Conservation (phyloP, 2,113 vertebrate genomes). For the Talpa occidentalis region DNA sequence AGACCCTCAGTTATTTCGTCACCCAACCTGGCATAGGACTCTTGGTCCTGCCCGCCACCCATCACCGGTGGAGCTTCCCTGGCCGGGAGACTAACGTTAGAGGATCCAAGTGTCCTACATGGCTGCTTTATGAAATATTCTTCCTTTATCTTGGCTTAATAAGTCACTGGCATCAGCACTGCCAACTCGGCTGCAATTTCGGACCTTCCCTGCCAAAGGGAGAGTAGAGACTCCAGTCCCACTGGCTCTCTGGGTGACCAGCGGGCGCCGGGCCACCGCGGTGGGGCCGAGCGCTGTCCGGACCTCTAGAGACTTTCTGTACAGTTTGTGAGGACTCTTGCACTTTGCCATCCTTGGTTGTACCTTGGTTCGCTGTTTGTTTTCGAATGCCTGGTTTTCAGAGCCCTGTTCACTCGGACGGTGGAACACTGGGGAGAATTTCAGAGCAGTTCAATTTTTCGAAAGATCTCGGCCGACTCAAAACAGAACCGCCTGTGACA, state of each 20-base stretch:
- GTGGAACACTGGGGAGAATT: conserved; percentile 57
- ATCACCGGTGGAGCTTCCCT: conserved; percentile 68
- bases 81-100: conserved; percentile 68
- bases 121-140: conserved; percentile 80
- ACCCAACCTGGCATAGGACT: conserved; percentile 78
- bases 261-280: conserved; percentile 73
- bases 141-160: conserved; percentile 82
- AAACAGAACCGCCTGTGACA: conserved; percentile 59
- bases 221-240: conserved; percentile 72
- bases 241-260: conserved; percentile 69
- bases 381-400: conserved; percentile 88
- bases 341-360: conserved; percentile 84
- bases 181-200: conserved; percentile 76
- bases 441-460: background rate
- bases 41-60: conserved; percentile 72
- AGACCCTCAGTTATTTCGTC: conserved; percentile 73
- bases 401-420: conserved; percentile 86
- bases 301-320: conserved; percentile 92
- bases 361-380: conserved; percentile 85
- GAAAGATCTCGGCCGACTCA: conserved; percentile 65
- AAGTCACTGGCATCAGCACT: conserved; percentile 81
- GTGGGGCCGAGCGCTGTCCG: conserved; percentile 87
- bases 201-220: conserved; percentile 71
- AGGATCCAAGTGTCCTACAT: conserved; percentile 82
- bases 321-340: conserved; percentile 91